Evolutionary conservation across 2,113 vertebrate species (phyloP).

Genomic region (Poeciliopsis occidentalis): DNA sequence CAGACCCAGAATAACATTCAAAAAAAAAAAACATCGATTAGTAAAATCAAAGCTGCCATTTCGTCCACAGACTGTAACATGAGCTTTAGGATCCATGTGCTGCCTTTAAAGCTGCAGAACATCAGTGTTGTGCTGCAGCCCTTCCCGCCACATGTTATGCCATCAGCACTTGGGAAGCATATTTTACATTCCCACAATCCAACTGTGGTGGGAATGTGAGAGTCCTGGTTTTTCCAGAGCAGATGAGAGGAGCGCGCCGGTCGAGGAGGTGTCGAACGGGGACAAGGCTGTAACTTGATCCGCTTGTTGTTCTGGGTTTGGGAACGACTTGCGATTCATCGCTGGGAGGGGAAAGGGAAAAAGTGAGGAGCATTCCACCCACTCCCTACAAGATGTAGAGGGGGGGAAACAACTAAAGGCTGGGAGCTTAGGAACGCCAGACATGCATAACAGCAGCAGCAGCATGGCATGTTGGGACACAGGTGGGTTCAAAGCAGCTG

Average conservation of each 20-base stretch:
- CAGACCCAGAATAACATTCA: background rate
- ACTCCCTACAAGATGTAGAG: constrained; percentile 32
- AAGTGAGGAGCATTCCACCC: constrained; percentile 37
- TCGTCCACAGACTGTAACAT: background rate
- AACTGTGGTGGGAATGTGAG: background rate
- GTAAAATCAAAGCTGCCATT: background rate
- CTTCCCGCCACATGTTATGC: constrained; percentile 42
- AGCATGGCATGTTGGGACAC: constrained; percentile 42
- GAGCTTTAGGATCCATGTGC: background rate
- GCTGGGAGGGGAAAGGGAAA: constrained; percentile 52
- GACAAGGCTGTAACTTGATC: constrained; percentile 55
- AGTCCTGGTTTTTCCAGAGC: constrained; percentile 26
- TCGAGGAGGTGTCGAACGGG: constrained; percentile 22
- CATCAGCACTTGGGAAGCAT: constrained; percentile 18
- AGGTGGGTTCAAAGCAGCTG: constrained; percentile 57
- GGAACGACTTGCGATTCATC: constrained; percentile 30
- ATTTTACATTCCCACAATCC: constrained; percentile 40
- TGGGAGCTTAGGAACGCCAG: constrained; percentile 47
- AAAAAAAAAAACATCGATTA: background rate
- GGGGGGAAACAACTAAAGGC: constrained; percentile 33
- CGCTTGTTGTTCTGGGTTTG: constrained; percentile 59
- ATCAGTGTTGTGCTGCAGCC: constrained; percentile 11
- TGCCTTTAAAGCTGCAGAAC: background rate
- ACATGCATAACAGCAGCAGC: constrained; percentile 46
- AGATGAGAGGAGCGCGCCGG: constrained; percentile 30